These are phyloP conservation scores for Asarcornis scutulata DNA, from an alignment of 2,113 vertebrate genomes.

Conservation along the genomic window DNA sequence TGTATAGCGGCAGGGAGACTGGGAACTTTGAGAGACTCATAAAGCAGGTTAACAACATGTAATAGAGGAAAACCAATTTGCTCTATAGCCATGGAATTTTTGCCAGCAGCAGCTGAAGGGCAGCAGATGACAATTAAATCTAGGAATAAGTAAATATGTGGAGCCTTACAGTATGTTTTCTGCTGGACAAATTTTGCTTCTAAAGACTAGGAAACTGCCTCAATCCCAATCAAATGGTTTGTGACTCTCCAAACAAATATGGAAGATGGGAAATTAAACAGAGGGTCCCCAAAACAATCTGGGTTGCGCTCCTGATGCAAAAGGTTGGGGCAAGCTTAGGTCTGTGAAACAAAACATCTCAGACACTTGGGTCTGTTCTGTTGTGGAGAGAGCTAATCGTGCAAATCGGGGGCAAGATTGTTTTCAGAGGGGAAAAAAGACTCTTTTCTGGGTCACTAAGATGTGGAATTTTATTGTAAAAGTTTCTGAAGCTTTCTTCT, in stretches of 20 bases:
- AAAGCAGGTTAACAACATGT: not conserved
- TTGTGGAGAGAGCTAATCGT: not conserved
- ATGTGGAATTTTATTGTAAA: not conserved
- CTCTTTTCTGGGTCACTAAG: not conserved
- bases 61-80: not conserved
- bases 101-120: not conserved
- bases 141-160: not conserved
- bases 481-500: not conserved
- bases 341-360: not conserved
- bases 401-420: not conserved
- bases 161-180: not conserved
- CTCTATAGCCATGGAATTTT: not conserved
- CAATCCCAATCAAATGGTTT: not conserved
- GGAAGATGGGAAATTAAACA: not conserved
- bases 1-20: not conserved
- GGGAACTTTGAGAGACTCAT: not conserved
- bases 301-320: not conserved
- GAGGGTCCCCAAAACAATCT: not conserved
- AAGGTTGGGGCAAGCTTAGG: not conserved
- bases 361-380: not conserved
- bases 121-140: not conserved
- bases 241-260: not conserved
- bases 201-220: not conserved
- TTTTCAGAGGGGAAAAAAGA: not conserved
- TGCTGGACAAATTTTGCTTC: not conserved